Conservation (phyloP, 2,113 vertebrate species). For the Phylloscopus trochilus region DNA sequence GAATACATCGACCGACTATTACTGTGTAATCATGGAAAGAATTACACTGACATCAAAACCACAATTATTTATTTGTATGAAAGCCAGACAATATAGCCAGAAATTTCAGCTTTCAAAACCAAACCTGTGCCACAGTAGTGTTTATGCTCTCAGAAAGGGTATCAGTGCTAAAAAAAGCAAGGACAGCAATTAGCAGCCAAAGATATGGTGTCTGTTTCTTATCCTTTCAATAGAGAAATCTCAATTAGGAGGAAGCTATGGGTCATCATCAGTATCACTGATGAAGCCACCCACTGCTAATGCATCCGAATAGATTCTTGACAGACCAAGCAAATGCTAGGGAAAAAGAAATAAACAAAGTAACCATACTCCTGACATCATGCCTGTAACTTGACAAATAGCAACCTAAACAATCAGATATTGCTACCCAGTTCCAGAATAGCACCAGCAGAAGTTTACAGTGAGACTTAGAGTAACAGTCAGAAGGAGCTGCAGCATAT, state of each 20-base stretch:
- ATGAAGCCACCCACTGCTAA: background rate
- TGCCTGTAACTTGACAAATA: background rate
- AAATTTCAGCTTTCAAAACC: background rate
- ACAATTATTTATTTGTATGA: background rate
- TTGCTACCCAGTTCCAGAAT: background rate
- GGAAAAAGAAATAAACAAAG: background rate
- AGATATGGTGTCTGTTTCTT: background rate
- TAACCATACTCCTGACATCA: background rate
- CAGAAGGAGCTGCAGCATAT: background rate
- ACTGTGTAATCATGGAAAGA: background rate
- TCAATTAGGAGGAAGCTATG: background rate
- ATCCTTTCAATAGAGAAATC: background rate
- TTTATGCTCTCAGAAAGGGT: background rate
- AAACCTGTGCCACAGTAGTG: background rate
- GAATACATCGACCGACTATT: background rate
- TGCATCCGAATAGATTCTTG: background rate
- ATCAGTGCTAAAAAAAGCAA: background rate
- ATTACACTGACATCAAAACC: conserved; percentile 7
- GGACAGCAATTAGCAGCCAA: background rate
- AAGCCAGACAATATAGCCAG: background rate
- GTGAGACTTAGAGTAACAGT: background rate
- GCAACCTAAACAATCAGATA: background rate
- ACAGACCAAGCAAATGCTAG: background rate
- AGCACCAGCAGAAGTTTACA: background rate
- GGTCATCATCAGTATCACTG: background rate